phyloP scores from a whole-genome alignment of 2,797 vertebrate species.

The Simalia tracyae region DNA sequence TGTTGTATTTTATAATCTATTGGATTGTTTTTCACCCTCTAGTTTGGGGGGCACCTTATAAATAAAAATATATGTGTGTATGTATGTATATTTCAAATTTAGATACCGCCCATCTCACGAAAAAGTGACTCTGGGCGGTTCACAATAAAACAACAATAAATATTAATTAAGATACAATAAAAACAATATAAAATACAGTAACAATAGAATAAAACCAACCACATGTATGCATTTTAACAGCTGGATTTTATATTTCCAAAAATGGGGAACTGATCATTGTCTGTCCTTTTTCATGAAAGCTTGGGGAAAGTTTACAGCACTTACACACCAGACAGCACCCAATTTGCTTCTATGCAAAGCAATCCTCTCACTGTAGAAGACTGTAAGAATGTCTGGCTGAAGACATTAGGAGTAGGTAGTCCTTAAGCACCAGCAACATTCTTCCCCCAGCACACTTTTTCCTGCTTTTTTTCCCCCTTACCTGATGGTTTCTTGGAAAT shows the following conservation, averaged over 20 bases:
- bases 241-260: not conserved
- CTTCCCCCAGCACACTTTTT: not conserved
- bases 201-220: no score
- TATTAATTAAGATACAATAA: no score
- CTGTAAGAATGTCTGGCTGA: not conserved
- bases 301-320: not conserved
- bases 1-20: not conserved
- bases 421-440: not conserved
- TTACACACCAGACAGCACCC: not conserved
- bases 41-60: not conserved
- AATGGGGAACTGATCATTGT: not conserved
- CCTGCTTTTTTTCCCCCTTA: not conserved
- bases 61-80: not conserved
- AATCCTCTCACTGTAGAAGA: not conserved
- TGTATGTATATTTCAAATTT: no score
- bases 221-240: not conserved
- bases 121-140: no score
- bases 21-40: not conserved
- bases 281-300: not conserved
- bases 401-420: not conserved
- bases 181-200: no score
- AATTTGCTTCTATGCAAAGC: not conserved
- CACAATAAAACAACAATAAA: no score
- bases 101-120: no score
- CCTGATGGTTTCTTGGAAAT: not conserved